Percentiles rank a stretch among this genome's conserved stretches.
Conservation (phyloP, 2,888 invertebrate genomes). For the Acheta domesticus region DNA sequence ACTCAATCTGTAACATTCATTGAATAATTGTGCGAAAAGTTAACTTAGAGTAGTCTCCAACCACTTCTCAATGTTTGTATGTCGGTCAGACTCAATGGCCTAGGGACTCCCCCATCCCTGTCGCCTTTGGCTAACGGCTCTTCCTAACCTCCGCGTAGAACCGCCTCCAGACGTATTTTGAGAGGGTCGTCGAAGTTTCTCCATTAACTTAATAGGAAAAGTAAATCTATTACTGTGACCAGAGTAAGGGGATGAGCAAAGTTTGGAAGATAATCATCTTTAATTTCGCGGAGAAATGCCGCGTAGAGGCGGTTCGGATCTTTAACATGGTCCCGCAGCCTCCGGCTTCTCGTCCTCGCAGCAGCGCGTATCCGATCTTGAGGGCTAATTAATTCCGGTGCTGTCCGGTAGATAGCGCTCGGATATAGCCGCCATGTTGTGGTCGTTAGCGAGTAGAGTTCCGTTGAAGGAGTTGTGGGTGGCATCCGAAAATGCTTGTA, state of each 20-base stretch:
- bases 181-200: constrained; percentile 1
- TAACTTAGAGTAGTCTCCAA: too few species aligned
- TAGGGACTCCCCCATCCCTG: too few species aligned
- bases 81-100: too few species aligned
- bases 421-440: background rate
- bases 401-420: background rate
- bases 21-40: too few species aligned
- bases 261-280: constrained; percentile 10
- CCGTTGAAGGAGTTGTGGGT: too few species aligned
- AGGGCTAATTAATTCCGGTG: background rate
- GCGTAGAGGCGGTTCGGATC: constrained; percentile 18
- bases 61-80: too few species aligned
- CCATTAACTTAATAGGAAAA: constrained; percentile 18
- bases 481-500: too few species aligned
- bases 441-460: too few species aligned
- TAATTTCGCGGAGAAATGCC: constrained; percentile 6
- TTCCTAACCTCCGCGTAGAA: background rate
- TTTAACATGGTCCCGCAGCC: background rate
- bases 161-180: background rate
- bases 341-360: background rate
- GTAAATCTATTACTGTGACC: constrained; percentile 18
- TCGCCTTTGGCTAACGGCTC: too few species aligned
- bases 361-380: background rate
- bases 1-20: too few species aligned
- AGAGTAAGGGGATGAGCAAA: background rate